Evolutionary conservation across 1,140 invertebrate genomes (phyloP).

Genomic region (Drosophila prosaltans): DNA sequence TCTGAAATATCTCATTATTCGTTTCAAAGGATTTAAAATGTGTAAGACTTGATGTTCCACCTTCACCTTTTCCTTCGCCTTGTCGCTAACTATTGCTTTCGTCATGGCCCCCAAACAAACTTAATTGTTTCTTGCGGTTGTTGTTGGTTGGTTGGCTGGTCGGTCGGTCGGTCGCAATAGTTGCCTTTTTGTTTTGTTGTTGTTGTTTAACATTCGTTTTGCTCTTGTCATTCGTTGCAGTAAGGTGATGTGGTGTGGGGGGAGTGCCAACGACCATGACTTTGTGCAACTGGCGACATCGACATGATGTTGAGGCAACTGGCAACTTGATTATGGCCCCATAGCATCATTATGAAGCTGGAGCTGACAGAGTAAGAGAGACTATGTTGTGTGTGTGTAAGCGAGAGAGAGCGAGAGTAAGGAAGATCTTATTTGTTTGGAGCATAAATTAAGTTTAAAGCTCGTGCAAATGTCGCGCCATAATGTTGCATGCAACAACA

Average conservation of each 20-base stretch:
- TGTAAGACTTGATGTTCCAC: neutral
- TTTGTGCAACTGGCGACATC: slow-evolving; percentile 52
- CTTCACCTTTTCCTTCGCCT: neutral
- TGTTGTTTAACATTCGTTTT: slow-evolving; percentile 21
- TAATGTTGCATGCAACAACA: slow-evolving; percentile 42
- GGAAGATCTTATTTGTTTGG: slow-evolving; percentile 55
- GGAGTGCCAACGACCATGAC: slow-evolving; percentile 38
- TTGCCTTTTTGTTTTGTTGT: slow-evolving; percentile 3
- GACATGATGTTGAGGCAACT: slow-evolving; percentile 36
- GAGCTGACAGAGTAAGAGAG: neutral
- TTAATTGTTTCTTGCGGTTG: slow-evolving; percentile 51
- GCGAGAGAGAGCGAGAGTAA: neutral
- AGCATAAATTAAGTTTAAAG: slow-evolving; percentile 60
- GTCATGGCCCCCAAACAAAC: neutral
- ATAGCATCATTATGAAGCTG: slow-evolving; percentile 51
- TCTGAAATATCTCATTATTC: no score
- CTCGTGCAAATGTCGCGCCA: slow-evolving; percentile 49
- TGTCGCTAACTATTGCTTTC: neutral
- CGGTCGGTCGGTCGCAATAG: neutral
- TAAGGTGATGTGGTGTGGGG: neutral
- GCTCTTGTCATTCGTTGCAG: slow-evolving; percentile 11
- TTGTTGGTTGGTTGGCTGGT: slow-evolving; percentile 8
- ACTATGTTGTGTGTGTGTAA: no score
- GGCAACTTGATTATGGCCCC: slow-evolving; percentile 53
- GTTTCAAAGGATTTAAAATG: neutral